These are phyloP conservation scores for Fratercula arctica DNA, from an alignment of 2,797 vertebrate genomes.

Conservation along the genomic window DNA sequence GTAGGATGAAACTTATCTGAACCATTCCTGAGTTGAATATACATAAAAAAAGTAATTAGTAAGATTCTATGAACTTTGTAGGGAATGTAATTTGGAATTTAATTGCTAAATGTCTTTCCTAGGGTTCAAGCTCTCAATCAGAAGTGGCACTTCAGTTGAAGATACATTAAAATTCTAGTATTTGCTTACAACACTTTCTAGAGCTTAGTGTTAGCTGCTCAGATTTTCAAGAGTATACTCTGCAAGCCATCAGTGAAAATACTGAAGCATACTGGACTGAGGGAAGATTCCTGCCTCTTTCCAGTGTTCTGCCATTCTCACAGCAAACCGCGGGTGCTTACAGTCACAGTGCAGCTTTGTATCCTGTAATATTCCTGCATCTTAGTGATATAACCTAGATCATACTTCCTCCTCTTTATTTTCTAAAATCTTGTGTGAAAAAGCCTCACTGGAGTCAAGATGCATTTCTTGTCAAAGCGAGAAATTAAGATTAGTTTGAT, in stretches of 20 bases:
- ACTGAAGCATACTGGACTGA: background rate
- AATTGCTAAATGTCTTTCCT: background rate
- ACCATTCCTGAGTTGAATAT: background rate
- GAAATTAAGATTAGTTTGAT: background rate
- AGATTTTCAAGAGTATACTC: background rate
- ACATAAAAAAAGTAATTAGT: background rate
- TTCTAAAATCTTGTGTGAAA: background rate
- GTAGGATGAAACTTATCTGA: background rate
- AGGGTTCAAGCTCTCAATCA: background rate
- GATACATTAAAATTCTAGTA: background rate
- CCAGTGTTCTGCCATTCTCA: background rate
- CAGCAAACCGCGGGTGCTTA: background rate
- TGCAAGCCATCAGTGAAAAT: background rate
- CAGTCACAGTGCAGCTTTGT: background rate
- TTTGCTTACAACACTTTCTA: background rate
- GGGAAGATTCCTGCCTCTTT: background rate
- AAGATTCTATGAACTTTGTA: background rate
- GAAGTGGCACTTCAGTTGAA: background rate
- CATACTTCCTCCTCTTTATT: background rate
- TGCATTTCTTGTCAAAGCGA: background rate
- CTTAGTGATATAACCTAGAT: background rate
- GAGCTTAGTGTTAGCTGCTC: background rate
- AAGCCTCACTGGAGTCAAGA: background rate
- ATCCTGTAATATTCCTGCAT: background rate
- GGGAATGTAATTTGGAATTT: background rate